Percentiles rank a stretch among this genome's conserved stretches.
phyloP scores from a whole-genome alignment of 2,797 vertebrate species.

The Mus spretus region DNA sequence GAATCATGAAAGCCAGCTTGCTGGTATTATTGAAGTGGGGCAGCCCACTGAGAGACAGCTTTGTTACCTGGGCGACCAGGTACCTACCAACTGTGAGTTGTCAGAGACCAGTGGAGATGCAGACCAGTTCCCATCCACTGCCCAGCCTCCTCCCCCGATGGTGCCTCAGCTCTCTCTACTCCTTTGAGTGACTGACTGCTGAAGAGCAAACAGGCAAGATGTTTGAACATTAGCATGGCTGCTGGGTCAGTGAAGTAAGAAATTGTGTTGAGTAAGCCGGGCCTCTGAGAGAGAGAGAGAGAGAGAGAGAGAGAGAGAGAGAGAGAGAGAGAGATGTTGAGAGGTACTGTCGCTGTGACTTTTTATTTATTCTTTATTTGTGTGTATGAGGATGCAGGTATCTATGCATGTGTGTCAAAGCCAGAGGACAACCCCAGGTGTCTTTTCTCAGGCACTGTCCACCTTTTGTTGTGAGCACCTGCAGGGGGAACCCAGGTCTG shows the following conservation, averaged over 20 bases:
- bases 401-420: background rate
- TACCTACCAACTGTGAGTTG: background rate
- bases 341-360: background rate
- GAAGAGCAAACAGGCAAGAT: background rate
- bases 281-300: background rate
- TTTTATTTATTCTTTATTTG: background rate
- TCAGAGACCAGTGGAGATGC: background rate
- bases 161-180: too few species aligned
- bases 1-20: accelerated
- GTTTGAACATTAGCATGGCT: background rate
- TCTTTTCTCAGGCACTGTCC: background rate
- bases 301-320: background rate
- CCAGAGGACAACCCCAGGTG: background rate
- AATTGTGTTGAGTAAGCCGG: accelerated
- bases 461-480: background rate
- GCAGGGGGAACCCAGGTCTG: background rate
- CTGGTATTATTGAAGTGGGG: background rate
- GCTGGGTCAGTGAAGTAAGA: background rate
- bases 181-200: background rate
- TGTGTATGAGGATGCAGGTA: background rate
- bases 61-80: background rate
- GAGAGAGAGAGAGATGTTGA: background rate
- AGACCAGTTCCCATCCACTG: background rate
- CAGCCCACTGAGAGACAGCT: too few species aligned
- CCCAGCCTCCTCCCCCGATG: background rate